These are phyloP conservation scores for Rhea americana DNA, from an alignment of 2,113 vertebrate genomes.

Conservation along the genomic window DNA sequence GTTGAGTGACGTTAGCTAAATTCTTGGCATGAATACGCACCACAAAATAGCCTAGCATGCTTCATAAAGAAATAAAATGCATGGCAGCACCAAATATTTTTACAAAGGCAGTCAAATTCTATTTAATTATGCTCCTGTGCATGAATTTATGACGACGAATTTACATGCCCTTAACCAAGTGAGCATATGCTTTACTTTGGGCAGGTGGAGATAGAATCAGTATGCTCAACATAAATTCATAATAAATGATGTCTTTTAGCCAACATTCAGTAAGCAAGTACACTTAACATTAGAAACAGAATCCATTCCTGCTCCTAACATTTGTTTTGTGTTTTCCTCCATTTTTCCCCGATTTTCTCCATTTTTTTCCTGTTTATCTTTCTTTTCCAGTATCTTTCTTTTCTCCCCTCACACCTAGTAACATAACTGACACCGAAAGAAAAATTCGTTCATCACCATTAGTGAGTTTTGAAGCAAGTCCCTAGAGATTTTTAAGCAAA, in stretches of 20 bases:
- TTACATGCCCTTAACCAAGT: not conserved
- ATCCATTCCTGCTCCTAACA: not conserved
- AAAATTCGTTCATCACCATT: not conserved
- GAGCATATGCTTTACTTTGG: constrained; percentile 3
- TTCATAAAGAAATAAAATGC: constrained; percentile 3
- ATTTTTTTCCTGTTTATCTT: not conserved
- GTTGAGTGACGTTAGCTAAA: not conserved
- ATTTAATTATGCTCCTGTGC: not conserved
- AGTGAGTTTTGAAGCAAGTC: not conserved
- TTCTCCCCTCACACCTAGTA: not conserved
- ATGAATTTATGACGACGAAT: constrained; percentile 21
- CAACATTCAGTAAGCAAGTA: not conserved
- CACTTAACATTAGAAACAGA: not conserved
- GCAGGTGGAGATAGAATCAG: not conserved
- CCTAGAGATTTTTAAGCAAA: not conserved
- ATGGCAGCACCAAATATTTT: not conserved
- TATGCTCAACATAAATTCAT: not conserved
- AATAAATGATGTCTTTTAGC: not conserved
- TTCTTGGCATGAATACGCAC: not conserved
- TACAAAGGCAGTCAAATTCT: not conserved
- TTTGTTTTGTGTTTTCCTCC: not conserved
- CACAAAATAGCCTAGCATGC: not conserved
- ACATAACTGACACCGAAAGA: too few relatives aligned
- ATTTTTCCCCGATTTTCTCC: too few relatives aligned
- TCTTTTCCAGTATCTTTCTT: not conserved